phyloP scores from a whole-genome alignment of 2,888 invertebrate species.

The Herminia tarsipennalis region DNA sequence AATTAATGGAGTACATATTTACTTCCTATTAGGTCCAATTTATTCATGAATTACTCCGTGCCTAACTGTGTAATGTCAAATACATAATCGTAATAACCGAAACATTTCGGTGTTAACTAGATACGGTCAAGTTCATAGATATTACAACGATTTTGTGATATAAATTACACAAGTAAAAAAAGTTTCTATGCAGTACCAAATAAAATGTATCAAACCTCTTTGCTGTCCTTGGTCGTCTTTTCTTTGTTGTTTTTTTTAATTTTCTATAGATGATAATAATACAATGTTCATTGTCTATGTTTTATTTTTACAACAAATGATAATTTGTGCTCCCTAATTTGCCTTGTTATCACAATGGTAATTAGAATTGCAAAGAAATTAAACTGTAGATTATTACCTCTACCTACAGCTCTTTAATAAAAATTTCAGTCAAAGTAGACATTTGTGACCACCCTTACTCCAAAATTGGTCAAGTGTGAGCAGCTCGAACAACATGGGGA shows the following conservation, averaged over 20 bases:
- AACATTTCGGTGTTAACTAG: slow-evolving; percentile 26
- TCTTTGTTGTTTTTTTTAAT: slow-evolving; percentile 7
- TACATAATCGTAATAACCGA: slow-evolving; percentile 32
- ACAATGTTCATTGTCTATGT: background rate
- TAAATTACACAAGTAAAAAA: too few species aligned
- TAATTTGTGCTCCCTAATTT: too few species aligned
- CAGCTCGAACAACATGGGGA: too few species aligned
- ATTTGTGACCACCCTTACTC: too few species aligned
- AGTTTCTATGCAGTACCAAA: too few species aligned
- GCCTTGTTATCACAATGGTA: too few species aligned
- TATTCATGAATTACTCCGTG: slow-evolving; percentile 19
- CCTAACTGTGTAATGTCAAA: slow-evolving; percentile 35
- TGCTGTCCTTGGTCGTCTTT: background rate
- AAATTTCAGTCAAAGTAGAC: too few species aligned
- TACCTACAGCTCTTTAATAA: too few species aligned
- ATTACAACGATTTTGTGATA: too few species aligned
- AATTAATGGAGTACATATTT: slow-evolving; percentile 15
- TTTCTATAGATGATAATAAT: background rate
- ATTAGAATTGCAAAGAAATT: too few species aligned
- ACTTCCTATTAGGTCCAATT: slow-evolving; percentile 28
- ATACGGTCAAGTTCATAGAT: background rate
- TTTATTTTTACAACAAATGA: background rate
- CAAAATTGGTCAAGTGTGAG: too few species aligned
- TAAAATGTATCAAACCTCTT: background rate
- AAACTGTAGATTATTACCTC: too few species aligned